Percentiles rank a stretch among this genome's conserved stretches.
Conservation (phyloP, 2,888 invertebrate genomes). For the Gortyna flavago region DNA sequence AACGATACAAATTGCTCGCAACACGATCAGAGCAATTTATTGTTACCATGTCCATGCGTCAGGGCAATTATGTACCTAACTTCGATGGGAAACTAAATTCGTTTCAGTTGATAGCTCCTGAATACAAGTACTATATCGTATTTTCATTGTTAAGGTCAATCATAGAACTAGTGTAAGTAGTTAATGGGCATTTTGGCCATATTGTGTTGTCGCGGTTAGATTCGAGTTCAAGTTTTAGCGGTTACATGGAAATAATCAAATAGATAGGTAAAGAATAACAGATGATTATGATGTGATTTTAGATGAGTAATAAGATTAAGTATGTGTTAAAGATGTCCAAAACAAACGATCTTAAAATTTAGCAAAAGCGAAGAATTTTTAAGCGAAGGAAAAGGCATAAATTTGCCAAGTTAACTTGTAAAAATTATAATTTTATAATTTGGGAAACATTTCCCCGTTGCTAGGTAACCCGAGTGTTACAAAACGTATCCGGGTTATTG, state of each 20-base stretch:
- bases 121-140: constrained; percentile 46
- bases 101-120: constrained; percentile 59
- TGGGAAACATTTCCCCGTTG: background rate
- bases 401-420: background rate
- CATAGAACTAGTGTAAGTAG: constrained; percentile 29
- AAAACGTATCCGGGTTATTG: constrained; percentile 45
- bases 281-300: too few species aligned
- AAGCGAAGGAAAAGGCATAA: background rate
- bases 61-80: constrained; percentile 41
- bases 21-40: constrained; percentile 33
- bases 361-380: background rate
- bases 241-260: background rate
- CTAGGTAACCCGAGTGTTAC: background rate
- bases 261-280: background rate
- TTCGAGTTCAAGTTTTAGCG: background rate
- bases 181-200: constrained; percentile 1
- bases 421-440: background rate
- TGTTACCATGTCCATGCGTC: constrained; percentile 48
- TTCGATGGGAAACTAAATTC: constrained; percentile 53
- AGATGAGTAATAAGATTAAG: background rate
- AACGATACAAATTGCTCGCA: constrained; percentile 25
- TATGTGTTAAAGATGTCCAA: background rate
- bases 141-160: constrained; percentile 48
- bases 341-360: background rate
- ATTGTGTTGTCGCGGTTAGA: background rate